Percentiles rank a stretch among this genome's conserved stretches.
Evolutionary conservation across 1,140 invertebrate genomes (phyloP).

Genomic region (Habropoda laboriosa): DNA sequence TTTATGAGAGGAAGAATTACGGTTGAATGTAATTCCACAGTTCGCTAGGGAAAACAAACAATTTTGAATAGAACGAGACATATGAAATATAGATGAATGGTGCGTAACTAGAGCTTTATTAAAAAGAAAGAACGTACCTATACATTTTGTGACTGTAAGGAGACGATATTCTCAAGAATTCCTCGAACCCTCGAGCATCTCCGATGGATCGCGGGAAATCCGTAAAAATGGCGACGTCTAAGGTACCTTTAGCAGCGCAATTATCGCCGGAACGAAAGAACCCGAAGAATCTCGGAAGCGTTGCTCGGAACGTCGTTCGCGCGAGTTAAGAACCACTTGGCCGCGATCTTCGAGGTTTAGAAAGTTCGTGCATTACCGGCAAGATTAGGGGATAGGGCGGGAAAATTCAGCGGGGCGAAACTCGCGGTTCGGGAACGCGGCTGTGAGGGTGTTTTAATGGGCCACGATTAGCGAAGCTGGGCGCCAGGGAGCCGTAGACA

Average conservation of each 20-base stretch:
- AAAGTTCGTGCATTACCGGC: conserved; percentile 76
- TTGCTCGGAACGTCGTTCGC: conserved; percentile 43
- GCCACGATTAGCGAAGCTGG: conserved; percentile 79
- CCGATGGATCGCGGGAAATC: not conserved
- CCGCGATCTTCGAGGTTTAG: conserved; percentile 70
- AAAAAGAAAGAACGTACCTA: no score
- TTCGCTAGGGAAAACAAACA: no score
- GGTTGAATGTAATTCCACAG: no score
- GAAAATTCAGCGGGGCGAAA: conserved; percentile 75
- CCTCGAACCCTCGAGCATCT: not conserved
- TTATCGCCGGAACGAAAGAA: conserved; percentile 4
- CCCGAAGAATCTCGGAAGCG: conserved; percentile 10
- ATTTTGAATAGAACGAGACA: no score
- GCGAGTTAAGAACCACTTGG: conserved; percentile 58
- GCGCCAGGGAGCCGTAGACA: conserved; percentile 77
- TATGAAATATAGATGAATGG: no score
- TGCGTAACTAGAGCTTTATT: no score
- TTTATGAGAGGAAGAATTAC: no score
- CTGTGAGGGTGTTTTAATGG: conserved; percentile 77
- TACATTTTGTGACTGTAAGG: no score
- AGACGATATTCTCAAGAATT: no score
- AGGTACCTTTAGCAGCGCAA: not conserved
- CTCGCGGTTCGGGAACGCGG: conserved; percentile 42
- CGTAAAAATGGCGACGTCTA: not conserved
- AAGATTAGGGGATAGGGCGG: conserved; percentile 78